Percentiles rank a stretch among this genome's conserved stretches.
These are phyloP conservation scores for Chrysomela aeneicollis DNA, from an alignment of 2,888 invertebrate species.

Conservation along the genomic window DNA sequence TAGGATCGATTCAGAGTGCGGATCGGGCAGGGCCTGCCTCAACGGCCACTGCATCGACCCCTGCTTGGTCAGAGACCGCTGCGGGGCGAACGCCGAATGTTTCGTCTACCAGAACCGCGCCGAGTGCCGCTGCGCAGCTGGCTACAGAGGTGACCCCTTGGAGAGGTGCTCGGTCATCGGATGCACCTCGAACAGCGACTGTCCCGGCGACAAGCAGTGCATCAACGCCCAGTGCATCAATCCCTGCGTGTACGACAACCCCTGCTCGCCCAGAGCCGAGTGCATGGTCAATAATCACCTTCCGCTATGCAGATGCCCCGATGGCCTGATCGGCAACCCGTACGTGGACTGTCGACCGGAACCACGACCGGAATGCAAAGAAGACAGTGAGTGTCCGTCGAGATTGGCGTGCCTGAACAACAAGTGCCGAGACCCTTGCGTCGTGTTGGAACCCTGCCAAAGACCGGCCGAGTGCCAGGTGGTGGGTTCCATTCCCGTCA, in stretches of 20 bases:
- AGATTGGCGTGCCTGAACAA: conserved; percentile 82
- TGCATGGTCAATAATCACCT: conserved; percentile 84
- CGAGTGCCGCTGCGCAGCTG: conserved; percentile 81
- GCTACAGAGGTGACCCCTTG: conserved; percentile 82
- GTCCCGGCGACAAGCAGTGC: conserved; percentile 85
- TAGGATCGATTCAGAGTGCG: conserved; percentile 83
- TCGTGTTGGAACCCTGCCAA: conserved; percentile 78
- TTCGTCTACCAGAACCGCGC: conserved; percentile 76
- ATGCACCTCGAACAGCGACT: conserved; percentile 87
- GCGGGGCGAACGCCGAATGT: conserved; percentile 85
- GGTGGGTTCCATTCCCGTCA: conserved; percentile 80
- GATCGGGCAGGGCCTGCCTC: conserved; percentile 81
- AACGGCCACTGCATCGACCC: conserved; percentile 88
- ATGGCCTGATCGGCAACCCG: conserved; percentile 80
- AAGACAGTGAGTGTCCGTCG: conserved; percentile 84
- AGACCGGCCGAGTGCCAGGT: conserved; percentile 83
- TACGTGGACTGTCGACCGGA: conserved; percentile 81
- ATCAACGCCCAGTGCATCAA: conserved; percentile 86
- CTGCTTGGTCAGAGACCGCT: conserved; percentile 80
- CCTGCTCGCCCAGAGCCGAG: conserved; percentile 79
- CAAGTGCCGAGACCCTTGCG: conserved; percentile 85
- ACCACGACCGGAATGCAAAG: conserved; percentile 76
- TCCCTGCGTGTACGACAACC: conserved; percentile 80
- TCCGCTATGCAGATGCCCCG: conserved; percentile 84
- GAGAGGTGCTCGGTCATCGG: conserved; percentile 80